These are phyloP conservation scores for Cosmia pyralina DNA, from an alignment of 2,888 invertebrate genomes.

Conservation along the genomic window DNA sequence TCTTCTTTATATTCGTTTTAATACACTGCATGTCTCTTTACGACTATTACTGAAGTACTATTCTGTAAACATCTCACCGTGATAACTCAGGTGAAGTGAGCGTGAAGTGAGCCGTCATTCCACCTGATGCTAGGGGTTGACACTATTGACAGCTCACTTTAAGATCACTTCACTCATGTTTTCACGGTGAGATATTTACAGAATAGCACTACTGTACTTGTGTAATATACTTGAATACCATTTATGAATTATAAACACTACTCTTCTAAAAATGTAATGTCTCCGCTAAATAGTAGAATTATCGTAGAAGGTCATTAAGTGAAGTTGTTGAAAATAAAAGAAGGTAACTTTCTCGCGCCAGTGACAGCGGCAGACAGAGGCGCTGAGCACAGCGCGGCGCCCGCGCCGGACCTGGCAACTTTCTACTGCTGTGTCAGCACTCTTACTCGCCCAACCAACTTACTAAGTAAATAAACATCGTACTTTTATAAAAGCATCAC, in stretches of 20 bases:
- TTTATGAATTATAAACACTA: not conserved
- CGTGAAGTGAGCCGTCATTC: too few species aligned
- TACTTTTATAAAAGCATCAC: constrained; percentile 14
- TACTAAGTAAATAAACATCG: constrained; percentile 33
- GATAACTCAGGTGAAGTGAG: too few species aligned
- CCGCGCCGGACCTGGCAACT: constrained; percentile 51
- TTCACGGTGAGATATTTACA: too few species aligned
- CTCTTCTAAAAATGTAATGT: not conserved
- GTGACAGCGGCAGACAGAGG: constrained; percentile 45
- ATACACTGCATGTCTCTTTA: not conserved
- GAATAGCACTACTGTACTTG: too few species aligned
- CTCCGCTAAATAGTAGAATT: constrained; percentile 4
- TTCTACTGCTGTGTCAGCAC: constrained; percentile 62
- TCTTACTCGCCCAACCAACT: constrained; percentile 43
- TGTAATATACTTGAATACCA: not conserved
- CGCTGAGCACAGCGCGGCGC: constrained; percentile 33
- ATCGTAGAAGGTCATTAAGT: constrained; percentile 66
- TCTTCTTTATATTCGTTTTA: constrained; percentile 6
- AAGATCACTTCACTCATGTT: too few species aligned
- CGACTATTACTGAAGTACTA: not conserved
- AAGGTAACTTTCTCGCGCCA: constrained; percentile 72
- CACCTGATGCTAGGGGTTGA: too few species aligned
- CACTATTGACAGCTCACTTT: too few species aligned
- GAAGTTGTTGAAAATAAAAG: constrained; percentile 64
- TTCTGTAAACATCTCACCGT: too few species aligned